These are phyloP conservation scores for Stichodactyla helianthus DNA, from an alignment of 64 coral and sea anemone species.

Conservation along the genomic window DNA sequence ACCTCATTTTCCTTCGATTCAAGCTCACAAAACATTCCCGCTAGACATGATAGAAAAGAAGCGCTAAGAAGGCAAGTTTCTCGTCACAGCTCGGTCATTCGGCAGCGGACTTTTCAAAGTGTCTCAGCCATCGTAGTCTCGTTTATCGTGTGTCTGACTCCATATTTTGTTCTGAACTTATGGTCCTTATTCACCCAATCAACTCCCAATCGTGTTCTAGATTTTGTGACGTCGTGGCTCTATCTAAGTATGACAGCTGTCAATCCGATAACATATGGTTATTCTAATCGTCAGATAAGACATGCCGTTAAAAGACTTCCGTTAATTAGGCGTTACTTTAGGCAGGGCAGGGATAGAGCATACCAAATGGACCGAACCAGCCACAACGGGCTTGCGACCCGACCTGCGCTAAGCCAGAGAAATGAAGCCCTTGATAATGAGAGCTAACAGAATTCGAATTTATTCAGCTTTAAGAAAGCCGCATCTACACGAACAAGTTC, in stretches of 20 bases:
- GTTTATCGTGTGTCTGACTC: slow-evolving; percentile 48
- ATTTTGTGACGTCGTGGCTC: slow-evolving; percentile 68
- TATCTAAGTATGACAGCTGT: slow-evolving; percentile 55
- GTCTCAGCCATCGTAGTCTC: slow-evolving; percentile 38
- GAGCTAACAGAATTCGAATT: neutral
- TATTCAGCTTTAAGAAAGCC: no score
- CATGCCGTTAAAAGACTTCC: slow-evolving; percentile 40
- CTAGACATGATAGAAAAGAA: neutral
- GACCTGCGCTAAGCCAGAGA: neutral
- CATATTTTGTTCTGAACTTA: slow-evolving; percentile 49
- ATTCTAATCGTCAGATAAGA: slow-evolving; percentile 72
- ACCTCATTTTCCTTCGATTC: slow-evolving; percentile 22
- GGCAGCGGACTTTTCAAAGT: slow-evolving; percentile 73
- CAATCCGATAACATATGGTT: slow-evolving; percentile 76
- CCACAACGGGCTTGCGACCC: neutral
- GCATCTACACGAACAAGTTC: no score
- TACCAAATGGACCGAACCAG: slow-evolving; percentile 4
- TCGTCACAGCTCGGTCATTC: slow-evolving; percentile 47
- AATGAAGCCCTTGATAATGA: slow-evolving; percentile 3
- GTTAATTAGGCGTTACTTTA: neutral
- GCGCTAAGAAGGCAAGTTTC: neutral
- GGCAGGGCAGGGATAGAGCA: neutral
- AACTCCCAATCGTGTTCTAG: slow-evolving; percentile 48
- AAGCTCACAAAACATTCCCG: neutral
- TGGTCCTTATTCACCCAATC: slow-evolving; percentile 43